Percentiles rank a stretch among this genome's conserved stretches.
These are phyloP conservation scores for Pangasianodon gigas DNA, from an alignment of 2,113 vertebrate species.

Conservation along the genomic window DNA sequence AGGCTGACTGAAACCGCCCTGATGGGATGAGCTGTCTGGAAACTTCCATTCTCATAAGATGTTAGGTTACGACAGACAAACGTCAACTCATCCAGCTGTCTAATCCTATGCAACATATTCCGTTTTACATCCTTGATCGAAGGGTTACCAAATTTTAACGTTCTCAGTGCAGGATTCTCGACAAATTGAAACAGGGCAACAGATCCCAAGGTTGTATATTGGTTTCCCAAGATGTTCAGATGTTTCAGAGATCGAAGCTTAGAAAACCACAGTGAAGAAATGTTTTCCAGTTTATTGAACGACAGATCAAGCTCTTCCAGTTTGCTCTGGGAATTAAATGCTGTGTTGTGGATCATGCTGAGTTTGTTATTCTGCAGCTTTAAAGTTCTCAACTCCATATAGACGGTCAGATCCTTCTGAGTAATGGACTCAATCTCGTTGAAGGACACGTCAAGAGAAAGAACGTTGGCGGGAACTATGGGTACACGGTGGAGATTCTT, in stretches of 20 bases:
- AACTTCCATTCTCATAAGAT: constrained; percentile 63
- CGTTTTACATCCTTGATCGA: constrained; percentile 59
- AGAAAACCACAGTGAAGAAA: constrained; percentile 77
- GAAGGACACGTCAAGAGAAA: constrained; percentile 70
- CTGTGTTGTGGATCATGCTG: constrained; percentile 63
- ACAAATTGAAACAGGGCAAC: constrained; percentile 70
- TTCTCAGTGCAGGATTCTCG: constrained; percentile 60
- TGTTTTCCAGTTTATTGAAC: constrained; percentile 67
- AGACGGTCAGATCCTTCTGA: constrained; percentile 66
- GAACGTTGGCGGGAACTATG: constrained; percentile 55
- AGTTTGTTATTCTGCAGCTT: constrained; percentile 70
- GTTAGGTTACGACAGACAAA: constrained; percentile 66
- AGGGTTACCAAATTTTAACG: constrained; percentile 69
- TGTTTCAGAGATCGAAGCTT: constrained; percentile 70
- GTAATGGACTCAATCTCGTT: constrained; percentile 71
- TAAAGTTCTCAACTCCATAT: constrained; percentile 67
- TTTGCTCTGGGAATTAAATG: constrained; percentile 66
- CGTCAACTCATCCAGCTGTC: constrained; percentile 69
- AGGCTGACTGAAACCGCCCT: constrained; percentile 63
- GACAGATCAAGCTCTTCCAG: constrained; percentile 81
- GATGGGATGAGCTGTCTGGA: constrained; percentile 60
- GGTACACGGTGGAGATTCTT: constrained; percentile 68
- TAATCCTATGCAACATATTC: constrained; percentile 72
- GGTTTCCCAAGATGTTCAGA: constrained; percentile 75
- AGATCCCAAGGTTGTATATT: constrained; percentile 70